A percentile compares a stretch with the other conserved stretches of the same genome.
phyloP scores from a whole-genome alignment of 2,113 vertebrate genomes.

The Equus quagga region DNA sequence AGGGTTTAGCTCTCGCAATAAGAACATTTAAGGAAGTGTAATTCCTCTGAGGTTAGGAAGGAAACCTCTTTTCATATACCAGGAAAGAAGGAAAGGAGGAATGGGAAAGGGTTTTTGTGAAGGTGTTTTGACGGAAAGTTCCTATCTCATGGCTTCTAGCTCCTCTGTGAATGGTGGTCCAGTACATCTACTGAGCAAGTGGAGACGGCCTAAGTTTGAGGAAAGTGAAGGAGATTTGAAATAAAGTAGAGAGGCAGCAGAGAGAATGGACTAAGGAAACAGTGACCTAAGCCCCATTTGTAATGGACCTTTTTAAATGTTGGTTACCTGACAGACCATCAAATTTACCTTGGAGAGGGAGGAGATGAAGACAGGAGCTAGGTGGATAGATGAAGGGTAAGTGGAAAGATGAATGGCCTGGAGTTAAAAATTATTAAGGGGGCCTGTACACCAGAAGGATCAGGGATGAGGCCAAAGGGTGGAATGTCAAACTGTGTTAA shows the following conservation, averaged over 20 bases:
- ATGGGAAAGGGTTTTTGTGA: background rate
- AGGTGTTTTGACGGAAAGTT: background rate
- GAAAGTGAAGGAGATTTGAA: background rate
- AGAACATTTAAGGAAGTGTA: background rate
- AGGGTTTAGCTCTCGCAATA: background rate
- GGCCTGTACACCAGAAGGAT: background rate
- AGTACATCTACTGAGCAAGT: background rate
- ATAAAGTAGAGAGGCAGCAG: background rate
- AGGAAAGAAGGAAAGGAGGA: background rate
- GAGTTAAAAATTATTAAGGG: background rate
- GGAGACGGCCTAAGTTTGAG: background rate
- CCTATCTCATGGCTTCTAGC: background rate
- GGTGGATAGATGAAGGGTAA: background rate
- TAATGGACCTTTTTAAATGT: background rate
- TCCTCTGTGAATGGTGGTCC: background rate
- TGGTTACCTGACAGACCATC: background rate
- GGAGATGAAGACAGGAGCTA: background rate
- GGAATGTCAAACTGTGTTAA: background rate
- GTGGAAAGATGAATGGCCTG: background rate
- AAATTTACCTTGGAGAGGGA: background rate
- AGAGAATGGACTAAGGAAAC: background rate
- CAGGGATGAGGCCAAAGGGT: background rate
- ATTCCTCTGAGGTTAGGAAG: background rate
- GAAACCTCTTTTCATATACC: background rate
- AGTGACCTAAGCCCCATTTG: background rate